A percentile compares a stretch with the other conserved stretches of the same genome.
Evolutionary conservation across 1,140 invertebrate genomes (phyloP).

Genomic region (Sarcophaga bullata): DNA sequence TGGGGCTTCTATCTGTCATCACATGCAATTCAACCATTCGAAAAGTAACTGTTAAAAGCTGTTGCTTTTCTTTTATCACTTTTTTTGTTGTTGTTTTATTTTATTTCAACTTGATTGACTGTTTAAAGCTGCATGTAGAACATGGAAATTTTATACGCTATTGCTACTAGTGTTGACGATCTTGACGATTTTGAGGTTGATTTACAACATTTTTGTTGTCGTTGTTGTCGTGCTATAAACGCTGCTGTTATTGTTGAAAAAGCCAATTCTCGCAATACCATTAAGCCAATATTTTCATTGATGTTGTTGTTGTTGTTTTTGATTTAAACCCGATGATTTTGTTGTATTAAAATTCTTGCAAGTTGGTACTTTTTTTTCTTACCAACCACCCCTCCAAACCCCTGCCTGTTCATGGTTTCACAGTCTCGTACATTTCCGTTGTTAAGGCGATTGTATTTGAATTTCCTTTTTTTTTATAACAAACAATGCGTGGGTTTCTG

Average conservation of each 20-base stretch:
- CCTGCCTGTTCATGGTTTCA: not conserved
- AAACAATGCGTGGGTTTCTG: not conserved
- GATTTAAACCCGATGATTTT: constrained; percentile 12
- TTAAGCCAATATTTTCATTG: not conserved
- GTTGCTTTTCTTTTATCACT: not conserved
- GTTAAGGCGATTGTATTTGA: not conserved
- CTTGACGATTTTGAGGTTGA: constrained; percentile 23
- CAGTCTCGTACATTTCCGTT: not conserved
- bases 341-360: not conserved
- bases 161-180: not conserved
- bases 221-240: not conserved
- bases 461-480: not conserved
- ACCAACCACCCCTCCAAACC: not conserved
- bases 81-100: not conserved
- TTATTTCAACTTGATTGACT: constrained; percentile 15
- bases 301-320: not conserved
- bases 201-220: not conserved
- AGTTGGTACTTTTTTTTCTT: not conserved
- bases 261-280: too few species aligned
- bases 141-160: not conserved
- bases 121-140: not conserved
- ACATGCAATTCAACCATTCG: not conserved
- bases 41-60: constrained; percentile 13
- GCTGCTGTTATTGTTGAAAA: too few species aligned
- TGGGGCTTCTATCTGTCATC: not conserved